Evolutionary conservation across 2,888 invertebrate genomes (phyloP), one percentile per base, ranked within the genome.

Genomic region (Drosophila robusta): DNA sequence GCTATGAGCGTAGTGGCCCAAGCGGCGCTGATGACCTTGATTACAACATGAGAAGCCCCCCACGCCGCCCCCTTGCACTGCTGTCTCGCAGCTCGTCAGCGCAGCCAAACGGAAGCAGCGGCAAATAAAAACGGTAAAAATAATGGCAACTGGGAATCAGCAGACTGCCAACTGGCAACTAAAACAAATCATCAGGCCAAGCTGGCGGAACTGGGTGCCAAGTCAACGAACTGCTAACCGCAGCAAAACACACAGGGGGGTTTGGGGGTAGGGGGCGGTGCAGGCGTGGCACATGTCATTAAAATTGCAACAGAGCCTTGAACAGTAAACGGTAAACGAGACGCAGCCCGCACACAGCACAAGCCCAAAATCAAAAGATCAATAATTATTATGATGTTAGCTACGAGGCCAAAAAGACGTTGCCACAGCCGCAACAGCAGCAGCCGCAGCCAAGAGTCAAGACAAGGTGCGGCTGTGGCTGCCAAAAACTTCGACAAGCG

Each of bases 381-480:
- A 90, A 90, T 90, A 90, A 90, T 89, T 90, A 85, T 80, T 81
- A 88, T 83, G 84, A 79, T 88, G 81, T 80, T 80, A 60, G 71
- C 68, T 56, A 49, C 50, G 58, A 70, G 68, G 64, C 68, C 68
- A 62, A 64, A 71, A 75, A 72, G 72, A 68, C 63, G 71, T 72
- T 70, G 66, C 66, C 69, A 60, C 62, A 66, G 69, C 66, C 56
- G 62, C 55, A 52, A 34, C 61, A 55, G 44, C 45, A 62, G 8
- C n/a, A 52, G 69, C 63, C 62, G 58, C 70, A 80, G 79, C 81
- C 81, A 52, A 79, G 75, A 75, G 87, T 84, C 84, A 87, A 84
- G 85, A 87, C 80, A 78, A 80, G 78, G 71, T 85, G 79, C 74
- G 67, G 67, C 69, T 75, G 65, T 52, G 66, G 78, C 79, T 80